Evolutionary conservation across 1,140 invertebrate species (phyloP).

Genomic region (Muscidifurax raptorellus): DNA sequence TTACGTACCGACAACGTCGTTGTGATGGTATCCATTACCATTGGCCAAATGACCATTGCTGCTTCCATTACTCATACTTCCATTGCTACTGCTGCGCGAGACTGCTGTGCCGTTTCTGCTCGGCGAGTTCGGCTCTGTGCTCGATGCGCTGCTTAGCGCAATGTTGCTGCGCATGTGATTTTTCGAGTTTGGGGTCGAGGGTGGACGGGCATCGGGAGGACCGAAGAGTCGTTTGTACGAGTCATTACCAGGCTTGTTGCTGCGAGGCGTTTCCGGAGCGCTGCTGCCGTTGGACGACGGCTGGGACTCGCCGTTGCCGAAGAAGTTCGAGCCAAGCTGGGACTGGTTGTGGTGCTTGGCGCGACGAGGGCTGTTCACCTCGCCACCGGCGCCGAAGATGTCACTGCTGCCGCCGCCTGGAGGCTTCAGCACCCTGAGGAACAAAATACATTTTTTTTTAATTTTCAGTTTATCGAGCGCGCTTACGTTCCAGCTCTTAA

Average conservation of each 20-base stretch:
- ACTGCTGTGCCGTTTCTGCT: slow-evolving; percentile 22
- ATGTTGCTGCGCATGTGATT: slow-evolving; percentile 73
- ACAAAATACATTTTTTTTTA: slow-evolving; percentile 27
- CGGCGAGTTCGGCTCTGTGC: slow-evolving; percentile 58
- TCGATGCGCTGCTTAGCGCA: slow-evolving; percentile 58
- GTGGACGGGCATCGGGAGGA: slow-evolving; percentile 70
- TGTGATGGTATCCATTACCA: slow-evolving; percentile 62
- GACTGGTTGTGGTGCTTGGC: slow-evolving; percentile 68
- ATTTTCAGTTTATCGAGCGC: no score
- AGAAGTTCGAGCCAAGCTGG: slow-evolving; percentile 70
- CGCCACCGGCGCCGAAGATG: slow-evolving; percentile 76
- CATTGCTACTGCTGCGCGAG: slow-evolving; percentile 57
- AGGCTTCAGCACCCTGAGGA: slow-evolving; percentile 79
- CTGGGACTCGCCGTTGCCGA: slow-evolving; percentile 65
- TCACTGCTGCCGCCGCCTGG: slow-evolving; percentile 81
- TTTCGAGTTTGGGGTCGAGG: slow-evolving; percentile 71
- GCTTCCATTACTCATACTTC: slow-evolving; percentile 55
- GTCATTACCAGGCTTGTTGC: slow-evolving; percentile 75
- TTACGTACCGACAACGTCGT: slow-evolving; percentile 72
- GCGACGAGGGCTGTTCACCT: slow-evolving; percentile 68
- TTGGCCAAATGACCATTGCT: slow-evolving; percentile 56
- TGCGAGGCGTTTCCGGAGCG: slow-evolving; percentile 64
- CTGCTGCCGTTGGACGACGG: slow-evolving; percentile 42
- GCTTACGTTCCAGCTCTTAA: no score
- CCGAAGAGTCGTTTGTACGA: slow-evolving; percentile 76